phyloP scores from a whole-genome alignment of 2,888 invertebrate genomes.

The Heliconius erato region DNA sequence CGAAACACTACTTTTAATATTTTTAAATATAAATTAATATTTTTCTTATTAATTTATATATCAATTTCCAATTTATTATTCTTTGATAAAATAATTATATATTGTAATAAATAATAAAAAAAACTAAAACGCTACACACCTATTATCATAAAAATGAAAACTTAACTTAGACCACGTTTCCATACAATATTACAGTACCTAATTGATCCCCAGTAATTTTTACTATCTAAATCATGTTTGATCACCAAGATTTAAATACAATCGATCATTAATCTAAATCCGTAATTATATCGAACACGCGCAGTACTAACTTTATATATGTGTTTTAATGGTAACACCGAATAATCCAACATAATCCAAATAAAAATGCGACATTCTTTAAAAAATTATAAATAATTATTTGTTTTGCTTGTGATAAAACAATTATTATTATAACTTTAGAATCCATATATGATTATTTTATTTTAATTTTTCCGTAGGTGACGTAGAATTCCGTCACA shows the following conservation, averaged over 20 bases:
- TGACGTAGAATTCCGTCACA: not conserved
- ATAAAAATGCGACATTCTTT: not conserved
- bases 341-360: constrained; percentile 14
- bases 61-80: no score
- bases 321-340: not conserved
- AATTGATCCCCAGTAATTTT: not conserved
- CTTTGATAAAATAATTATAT: no score
- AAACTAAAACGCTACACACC: no score
- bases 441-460: not conserved
- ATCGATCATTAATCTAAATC: constrained; percentile 50
- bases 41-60: no score
- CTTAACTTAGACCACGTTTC: not conserved
- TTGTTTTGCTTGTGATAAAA: constrained; percentile 7
- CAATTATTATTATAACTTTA: not conserved
- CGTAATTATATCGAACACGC: not conserved
- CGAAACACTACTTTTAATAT: no score
- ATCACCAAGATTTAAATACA: constrained; percentile 41
- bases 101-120: no score
- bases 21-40: no score
- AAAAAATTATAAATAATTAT: not conserved
- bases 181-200: not conserved
- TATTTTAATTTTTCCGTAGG: not conserved
- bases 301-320: not conserved
- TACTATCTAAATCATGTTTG: constrained; percentile 36
- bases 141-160: not conserved